Percentiles rank a stretch among this genome's conserved stretches.
These are phyloP conservation scores for Calameuta pallipes DNA, from an alignment of 2,888 invertebrate genomes.

Conservation along the genomic window DNA sequence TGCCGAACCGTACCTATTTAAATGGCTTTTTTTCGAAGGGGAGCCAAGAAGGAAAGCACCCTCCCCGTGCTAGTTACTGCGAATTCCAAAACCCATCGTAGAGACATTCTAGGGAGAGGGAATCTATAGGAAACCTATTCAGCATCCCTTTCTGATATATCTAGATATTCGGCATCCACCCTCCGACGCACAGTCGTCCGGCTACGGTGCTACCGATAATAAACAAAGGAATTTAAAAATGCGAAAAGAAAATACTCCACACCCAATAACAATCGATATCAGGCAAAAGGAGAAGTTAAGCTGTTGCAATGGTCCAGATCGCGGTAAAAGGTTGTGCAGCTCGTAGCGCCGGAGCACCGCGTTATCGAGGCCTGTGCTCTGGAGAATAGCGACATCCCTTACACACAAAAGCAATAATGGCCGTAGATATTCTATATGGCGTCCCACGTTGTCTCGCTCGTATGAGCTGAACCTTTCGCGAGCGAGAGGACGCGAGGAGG, in stretches of 20 bases:
- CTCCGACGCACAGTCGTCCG: too few species aligned
- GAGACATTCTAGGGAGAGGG: constrained; percentile 43
- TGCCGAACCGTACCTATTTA: constrained; percentile 58
- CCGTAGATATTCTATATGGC: constrained; percentile 28
- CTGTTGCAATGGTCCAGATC: too few species aligned
- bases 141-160: too few species aligned
- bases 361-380: constrained; percentile 2
- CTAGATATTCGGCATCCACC: too few species aligned
- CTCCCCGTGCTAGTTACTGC: constrained; percentile 48
- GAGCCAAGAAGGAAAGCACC: constrained; percentile 38
- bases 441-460: constrained; percentile 43
- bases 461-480: constrained; percentile 22
- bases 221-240: too few species aligned
- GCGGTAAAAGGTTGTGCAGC: too few species aligned
- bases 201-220: too few species aligned
- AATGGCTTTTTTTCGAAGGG: constrained; percentile 62
- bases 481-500: constrained; percentile 3
- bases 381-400: constrained; percentile 30
- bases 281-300: too few species aligned
- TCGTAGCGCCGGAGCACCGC: not conserved
- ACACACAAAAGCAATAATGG: constrained; percentile 40
- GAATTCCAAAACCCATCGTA: constrained; percentile 54
- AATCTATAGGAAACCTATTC: constrained; percentile 10
- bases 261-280: too few species aligned
- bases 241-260: too few species aligned